Percentiles rank a stretch among this genome's conserved stretches.
Evolutionary conservation across 1,140 invertebrate genomes (phyloP).

Genomic region (Teleogryllus occipitalis): DNA sequence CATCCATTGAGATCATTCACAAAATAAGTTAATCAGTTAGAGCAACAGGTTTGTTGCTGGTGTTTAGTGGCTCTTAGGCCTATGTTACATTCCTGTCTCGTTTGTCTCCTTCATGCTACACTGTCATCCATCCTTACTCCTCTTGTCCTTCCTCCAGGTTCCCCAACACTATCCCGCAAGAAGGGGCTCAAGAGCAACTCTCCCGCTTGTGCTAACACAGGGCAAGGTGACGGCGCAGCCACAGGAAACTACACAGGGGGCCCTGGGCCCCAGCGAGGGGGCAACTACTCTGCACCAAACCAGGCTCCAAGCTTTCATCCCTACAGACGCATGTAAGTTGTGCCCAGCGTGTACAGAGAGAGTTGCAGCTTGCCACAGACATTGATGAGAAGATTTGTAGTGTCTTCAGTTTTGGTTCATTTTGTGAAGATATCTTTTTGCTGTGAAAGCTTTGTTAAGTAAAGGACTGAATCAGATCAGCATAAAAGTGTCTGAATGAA

Average conservation of each 20-base stretch:
- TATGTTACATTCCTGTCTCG: not conserved
- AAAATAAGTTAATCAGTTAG: not conserved
- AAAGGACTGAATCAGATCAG: not conserved
- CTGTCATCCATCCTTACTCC: not conserved
- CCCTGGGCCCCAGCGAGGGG: slow-evolving; percentile 30
- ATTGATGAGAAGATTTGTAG: not conserved
- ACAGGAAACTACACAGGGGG: slow-evolving; percentile 30
- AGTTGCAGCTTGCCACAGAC: too few relatives aligned
- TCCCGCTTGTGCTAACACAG: slow-evolving; percentile 18
- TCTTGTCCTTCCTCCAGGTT: not conserved
- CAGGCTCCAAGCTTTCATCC: slow-evolving; percentile 33
- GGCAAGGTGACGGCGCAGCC: slow-evolving; percentile 21
- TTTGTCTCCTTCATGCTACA: not conserved
- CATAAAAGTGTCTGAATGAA: slow-evolving; percentile 5
- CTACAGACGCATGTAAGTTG: slow-evolving; percentile 31
- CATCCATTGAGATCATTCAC: not conserved
- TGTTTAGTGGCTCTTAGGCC: not conserved
- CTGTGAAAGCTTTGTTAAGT: not conserved
- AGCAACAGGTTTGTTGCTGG: not conserved
- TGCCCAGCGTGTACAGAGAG: not conserved
- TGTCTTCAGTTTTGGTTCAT: not conserved
- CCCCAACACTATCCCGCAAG: not conserved
- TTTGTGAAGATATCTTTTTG: slow-evolving; percentile 1
- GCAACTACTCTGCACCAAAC: slow-evolving; percentile 30
- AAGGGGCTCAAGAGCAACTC: slow-evolving; percentile 12